Evolutionary conservation across 35 echinoderm and acorn worm genomes (phyloP), one percentile per base, ranked within the genome.

Genomic region (Apostichopus japonicus): DNA sequence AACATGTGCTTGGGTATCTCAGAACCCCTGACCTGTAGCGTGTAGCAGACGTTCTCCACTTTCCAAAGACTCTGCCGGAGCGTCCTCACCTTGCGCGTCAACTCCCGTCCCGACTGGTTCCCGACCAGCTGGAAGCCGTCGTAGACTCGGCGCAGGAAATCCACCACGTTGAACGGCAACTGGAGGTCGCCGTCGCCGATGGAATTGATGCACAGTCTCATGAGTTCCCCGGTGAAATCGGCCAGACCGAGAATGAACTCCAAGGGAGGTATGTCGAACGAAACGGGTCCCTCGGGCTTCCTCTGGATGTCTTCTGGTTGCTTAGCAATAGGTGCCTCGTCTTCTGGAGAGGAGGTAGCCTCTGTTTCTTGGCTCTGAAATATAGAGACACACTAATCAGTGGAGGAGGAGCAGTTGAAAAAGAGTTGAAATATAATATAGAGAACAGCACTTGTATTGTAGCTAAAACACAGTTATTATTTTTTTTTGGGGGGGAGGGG

Each of bases 1-100:
- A 99, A 87, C 97, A 99, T 96, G 75, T 99, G 97, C 56, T 99
- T 70, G 4, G 97, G 97, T 44, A 99, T 96, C 84, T 99, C 97
- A 17, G 95, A 99, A 16, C 97, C 97, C 15, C 97, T 79, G 9
- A 99, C 97, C 55, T 94, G 92, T 61, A 99, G 58, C 0, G 92
- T 96, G 73, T 99, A 99, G 75, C 97, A 99, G 1, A 95, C 90
- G 57, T 96, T 96, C 94, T 99, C 97, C 52, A 99, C 94, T 56
- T 99, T 99, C 80, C 83, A 72, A 53, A 99, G 83, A 78, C 97
- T 99, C 84, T 96, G 97, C 14, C 97, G 78, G 92, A 99, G 84
- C 10, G 90, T 90, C 7, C 86, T 73, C 92, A 96, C 65, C 90
- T 99, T 99, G 53, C 95, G 95, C 5, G 65, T 94, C 77, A 96